These are phyloP conservation scores for Oryzaephilus surinamensis DNA, from an alignment of 1,140 invertebrate genomes.

Conservation along the genomic window DNA sequence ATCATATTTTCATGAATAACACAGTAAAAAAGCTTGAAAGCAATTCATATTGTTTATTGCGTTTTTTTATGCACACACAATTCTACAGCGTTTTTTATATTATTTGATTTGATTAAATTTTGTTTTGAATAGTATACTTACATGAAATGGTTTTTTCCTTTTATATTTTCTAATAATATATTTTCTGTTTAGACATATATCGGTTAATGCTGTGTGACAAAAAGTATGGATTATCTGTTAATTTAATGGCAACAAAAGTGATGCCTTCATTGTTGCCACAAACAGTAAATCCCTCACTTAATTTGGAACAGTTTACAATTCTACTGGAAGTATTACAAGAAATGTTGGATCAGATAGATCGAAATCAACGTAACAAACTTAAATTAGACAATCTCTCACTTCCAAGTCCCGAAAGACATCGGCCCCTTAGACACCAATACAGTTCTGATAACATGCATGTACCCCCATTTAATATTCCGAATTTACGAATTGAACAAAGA, in stretches of 20 bases:
- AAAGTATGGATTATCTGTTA: constrained; percentile 83
- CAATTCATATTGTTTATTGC: too few relatives aligned
- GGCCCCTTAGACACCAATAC: constrained; percentile 66
- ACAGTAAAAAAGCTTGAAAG: too few relatives aligned
- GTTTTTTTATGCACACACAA: too few relatives aligned
- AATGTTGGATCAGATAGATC: constrained; percentile 86
- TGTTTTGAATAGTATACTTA: neutral
- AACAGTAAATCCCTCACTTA: constrained; percentile 81
- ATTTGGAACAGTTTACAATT: constrained; percentile 79
- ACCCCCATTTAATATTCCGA: constrained; percentile 75
- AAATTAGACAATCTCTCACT: constrained; percentile 67
- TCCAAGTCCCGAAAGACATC: constrained; percentile 64
- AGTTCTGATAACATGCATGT: constrained; percentile 79
- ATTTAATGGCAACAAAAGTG: constrained; percentile 86
- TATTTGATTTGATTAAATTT: neutral
- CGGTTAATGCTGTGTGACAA: constrained; percentile 84
- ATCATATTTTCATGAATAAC: too few relatives aligned
- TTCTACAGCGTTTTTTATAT: too few relatives aligned
- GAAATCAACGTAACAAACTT: constrained; percentile 73
- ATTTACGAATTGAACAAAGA: constrained; percentile 69
- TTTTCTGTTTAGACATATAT: constrained; percentile 97
- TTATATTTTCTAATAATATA: too few relatives aligned
- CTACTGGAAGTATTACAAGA: constrained; percentile 86
- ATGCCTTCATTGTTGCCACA: constrained; percentile 88
- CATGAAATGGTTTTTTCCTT: neutral